Evolutionary conservation across 2,888 invertebrate species (phyloP).

Genomic region (Netelia fuscicornis): DNA sequence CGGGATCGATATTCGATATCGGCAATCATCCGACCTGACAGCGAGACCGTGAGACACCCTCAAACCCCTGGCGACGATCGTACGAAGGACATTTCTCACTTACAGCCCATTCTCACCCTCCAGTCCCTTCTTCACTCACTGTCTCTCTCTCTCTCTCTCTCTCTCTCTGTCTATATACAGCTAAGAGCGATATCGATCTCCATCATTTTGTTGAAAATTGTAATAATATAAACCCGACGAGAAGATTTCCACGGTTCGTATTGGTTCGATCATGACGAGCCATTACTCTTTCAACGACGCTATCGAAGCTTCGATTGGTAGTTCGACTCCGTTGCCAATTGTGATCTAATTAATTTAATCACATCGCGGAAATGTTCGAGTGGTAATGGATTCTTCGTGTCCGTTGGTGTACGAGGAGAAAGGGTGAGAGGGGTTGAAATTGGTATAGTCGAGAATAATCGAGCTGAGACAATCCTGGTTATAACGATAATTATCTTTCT

Average conservation of each 20-base stretch:
- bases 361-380: conserved; percentile 26
- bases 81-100: conserved; percentile 15
- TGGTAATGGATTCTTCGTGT: conserved; percentile 5
- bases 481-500: neutral
- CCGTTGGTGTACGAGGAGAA: neutral
- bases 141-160: neutral
- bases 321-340: conserved; percentile 9
- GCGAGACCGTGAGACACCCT: conserved; percentile 5
- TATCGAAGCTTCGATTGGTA: conserved; percentile 2
- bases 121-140: neutral
- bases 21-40: conserved; percentile 40
- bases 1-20: conserved; percentile 60
- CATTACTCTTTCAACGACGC: conserved; percentile 42
- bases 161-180: neutral
- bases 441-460: neutral
- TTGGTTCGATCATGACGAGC: conserved; percentile 30
- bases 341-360: conserved; percentile 46
- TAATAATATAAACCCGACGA: conserved; percentile 23
- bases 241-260: conserved; percentile 23
- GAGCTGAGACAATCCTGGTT: neutral
- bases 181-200: neutral
- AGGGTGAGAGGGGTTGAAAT: neutral
- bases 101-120: neutral
- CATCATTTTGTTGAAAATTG: conserved; percentile 24
- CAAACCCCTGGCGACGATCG: conserved; percentile 21